Evolutionary conservation across 2,113 vertebrate genomes (phyloP).

Genomic region (Hiodon tergisus): DNA sequence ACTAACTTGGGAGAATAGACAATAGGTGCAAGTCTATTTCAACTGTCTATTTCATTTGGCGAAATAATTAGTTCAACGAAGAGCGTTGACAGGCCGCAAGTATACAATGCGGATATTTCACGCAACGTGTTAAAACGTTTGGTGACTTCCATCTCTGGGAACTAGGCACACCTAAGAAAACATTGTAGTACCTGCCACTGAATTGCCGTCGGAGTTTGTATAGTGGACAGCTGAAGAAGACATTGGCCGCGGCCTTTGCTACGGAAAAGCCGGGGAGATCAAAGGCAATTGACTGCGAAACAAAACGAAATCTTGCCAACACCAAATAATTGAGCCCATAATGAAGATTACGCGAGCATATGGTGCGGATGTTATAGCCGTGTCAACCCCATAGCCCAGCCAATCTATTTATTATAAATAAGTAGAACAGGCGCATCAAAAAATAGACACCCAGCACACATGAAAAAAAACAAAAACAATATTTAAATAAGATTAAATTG

Average conservation of each 20-base stretch:
- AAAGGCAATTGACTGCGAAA: conserved; percentile 66
- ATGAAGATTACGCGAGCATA: conserved; percentile 57
- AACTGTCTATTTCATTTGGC: neutral
- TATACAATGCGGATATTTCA: conserved; percentile 65
- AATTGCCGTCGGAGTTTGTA: conserved; percentile 57
- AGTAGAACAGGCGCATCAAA: too few species aligned
- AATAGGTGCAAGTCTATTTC: neutral
- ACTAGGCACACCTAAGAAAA: conserved; percentile 84
- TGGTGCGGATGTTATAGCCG: conserved; percentile 27
- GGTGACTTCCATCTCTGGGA: conserved; percentile 62
- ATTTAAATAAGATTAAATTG: too few species aligned
- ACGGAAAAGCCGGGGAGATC: conserved; percentile 71
- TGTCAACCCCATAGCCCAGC: too few species aligned
- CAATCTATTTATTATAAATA: too few species aligned
- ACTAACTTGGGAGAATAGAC: neutral
- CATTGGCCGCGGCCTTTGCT: conserved; percentile 69
- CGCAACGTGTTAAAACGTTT: conserved; percentile 76
- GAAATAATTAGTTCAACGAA: conserved; percentile 34
- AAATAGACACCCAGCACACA: too few species aligned
- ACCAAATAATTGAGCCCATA: conserved; percentile 32
- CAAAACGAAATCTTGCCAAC: conserved; percentile 66
- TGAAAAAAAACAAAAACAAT: too few species aligned
- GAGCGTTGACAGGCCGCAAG: conserved; percentile 52
- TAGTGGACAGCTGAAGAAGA: conserved; percentile 87
- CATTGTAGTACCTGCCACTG: conserved; percentile 70